Evolutionary conservation across 1,140 invertebrate species (phyloP), one percentile per base, ranked within the genome.

Genomic region (Oryzaephilus surinamensis): DNA sequence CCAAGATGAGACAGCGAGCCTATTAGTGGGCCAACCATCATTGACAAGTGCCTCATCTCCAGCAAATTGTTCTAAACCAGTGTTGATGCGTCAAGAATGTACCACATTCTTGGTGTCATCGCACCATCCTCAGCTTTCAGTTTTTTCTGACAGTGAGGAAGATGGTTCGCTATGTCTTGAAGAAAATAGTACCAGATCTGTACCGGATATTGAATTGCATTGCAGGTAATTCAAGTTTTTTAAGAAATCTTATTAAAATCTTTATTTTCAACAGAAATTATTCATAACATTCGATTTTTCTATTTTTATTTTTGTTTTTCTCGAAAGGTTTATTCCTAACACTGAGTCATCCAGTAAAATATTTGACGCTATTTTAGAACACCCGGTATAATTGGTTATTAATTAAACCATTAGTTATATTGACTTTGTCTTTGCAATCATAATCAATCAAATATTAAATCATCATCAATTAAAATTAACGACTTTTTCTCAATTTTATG

Each of bases 171-270:
- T 71, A 8, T 64, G 65, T 55, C 58, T 71, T 38, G 74, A 74
- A 54, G 79, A 84, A 37, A 72, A 72, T 31, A 76, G 78, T n/a
- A 76, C 83, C 7, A 73, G 84, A 55, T 87, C 82, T 44, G 86
- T 91, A 45, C 87, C 87, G 10, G 86, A 91, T 59, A 85, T 92
- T 51, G 86, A 90, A 65, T 67, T 90, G 37, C 84, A 90, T 62
- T 86, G 83, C 61, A 66, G 77, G 49, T 67, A 41, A 43, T 41
- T 32, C n/a, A n/a, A n/a, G n/a, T n/a, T n/a, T n/a, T n/a, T n/a
- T n/a, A n/a, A n/a, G n/a, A n/a, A n/a, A n/a, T n/a, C n/a, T n/a
- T n/a, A n/a, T n/a, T n/a, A n/a, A n/a, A n/a, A n/a, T n/a, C n/a
- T n/a, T n/a, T n/a, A n/a, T n/a, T n/a, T n/a, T n/a, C n/a, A n/a